These are phyloP conservation scores for Sebastes taczanowskii DNA, from an alignment of 2,797 vertebrate genomes.

Conservation along the genomic window DNA sequence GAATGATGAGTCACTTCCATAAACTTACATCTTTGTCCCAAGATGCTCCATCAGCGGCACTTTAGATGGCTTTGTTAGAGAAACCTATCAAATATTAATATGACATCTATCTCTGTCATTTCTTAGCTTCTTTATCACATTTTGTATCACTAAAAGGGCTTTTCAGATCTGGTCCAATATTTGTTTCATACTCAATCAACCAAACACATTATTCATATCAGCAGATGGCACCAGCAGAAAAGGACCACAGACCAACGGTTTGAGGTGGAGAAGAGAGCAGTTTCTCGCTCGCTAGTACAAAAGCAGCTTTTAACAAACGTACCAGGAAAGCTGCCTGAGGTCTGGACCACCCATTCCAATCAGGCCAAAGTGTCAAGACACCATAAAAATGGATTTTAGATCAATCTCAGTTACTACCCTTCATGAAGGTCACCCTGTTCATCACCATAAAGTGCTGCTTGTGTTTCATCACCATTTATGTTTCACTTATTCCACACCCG, in stretches of 20 bases:
- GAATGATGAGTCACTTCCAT: slow-evolving; percentile 6
- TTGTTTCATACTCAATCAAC: background rate
- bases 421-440: background rate
- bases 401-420: background rate
- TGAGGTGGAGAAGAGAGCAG: background rate
- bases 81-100: slow-evolving; percentile 28
- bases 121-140: background rate
- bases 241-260: background rate
- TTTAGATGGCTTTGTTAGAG: slow-evolving; percentile 1
- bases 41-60: background rate
- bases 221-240: background rate
- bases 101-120: background rate
- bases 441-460: background rate
- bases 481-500: background rate
- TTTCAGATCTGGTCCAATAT: background rate
- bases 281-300: background rate
- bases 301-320: background rate
- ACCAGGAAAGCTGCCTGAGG: background rate
- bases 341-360: background rate
- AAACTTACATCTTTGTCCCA: slow-evolving; percentile 20
- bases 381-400: slow-evolving; percentile 9
- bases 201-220: background rate
- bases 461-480: background rate
- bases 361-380: background rate
- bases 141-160: background rate